These are phyloP conservation scores for Salarias fasciatus DNA, from an alignment of 2,797 vertebrate species.

Conservation along the genomic window DNA sequence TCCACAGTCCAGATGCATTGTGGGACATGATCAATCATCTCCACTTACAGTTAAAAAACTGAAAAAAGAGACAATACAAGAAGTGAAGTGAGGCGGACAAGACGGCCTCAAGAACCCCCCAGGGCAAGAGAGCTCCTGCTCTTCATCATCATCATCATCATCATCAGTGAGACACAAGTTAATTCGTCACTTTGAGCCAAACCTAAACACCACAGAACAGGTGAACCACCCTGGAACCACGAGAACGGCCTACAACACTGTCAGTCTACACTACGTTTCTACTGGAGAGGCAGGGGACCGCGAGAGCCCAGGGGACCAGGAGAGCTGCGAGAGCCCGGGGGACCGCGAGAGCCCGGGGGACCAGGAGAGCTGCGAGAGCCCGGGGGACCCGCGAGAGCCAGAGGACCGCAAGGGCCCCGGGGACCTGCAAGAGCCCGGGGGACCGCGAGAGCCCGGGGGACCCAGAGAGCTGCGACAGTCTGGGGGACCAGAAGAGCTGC, in stretches of 20 bases:
- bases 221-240: not conserved
- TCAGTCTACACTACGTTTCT: no score
- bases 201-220: slow-evolving; percentile 49
- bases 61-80: slow-evolving; percentile 12
- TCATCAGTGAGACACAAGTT: slow-evolving; percentile 61
- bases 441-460: no score
- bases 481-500: no score
- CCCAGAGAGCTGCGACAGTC: no score
- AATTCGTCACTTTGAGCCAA: slow-evolving; percentile 50
- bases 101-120: slow-evolving; percentile 27
- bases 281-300: no score
- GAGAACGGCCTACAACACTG: slow-evolving; percentile 37
- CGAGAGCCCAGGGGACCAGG: no score
- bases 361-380: no score
- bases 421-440: no score
- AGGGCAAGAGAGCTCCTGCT: slow-evolving; percentile 62
- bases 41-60: slow-evolving; percentile 53
- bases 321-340: no score
- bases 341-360: no score
- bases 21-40: slow-evolving; percentile 56
- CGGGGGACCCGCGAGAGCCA: no score
- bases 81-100: slow-evolving; percentile 30
- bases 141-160: slow-evolving; percentile 18
- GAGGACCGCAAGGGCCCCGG: no score
- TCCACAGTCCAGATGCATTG: slow-evolving; percentile 71